Percentiles rank a stretch among this genome's conserved stretches.
Evolutionary conservation across 2,797 vertebrate species (phyloP).

Genomic region (Acipenser oxyrinchus): DNA sequence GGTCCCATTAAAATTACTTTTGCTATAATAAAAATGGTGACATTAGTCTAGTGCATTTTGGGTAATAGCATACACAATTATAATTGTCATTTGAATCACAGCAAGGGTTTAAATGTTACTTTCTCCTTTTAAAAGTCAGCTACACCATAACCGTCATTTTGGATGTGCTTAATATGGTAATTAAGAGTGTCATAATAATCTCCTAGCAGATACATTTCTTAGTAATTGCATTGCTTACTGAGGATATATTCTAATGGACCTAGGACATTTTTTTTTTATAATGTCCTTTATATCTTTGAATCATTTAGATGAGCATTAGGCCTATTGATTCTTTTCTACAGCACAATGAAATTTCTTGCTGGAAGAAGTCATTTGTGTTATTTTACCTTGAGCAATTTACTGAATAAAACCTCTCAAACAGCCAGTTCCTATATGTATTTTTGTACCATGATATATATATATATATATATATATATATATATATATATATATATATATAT

Average conservation of each 20-base stretch:
- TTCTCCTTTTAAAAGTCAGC: background rate
- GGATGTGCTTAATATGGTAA: background rate
- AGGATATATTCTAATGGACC: background rate
- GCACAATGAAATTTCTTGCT: too few species aligned
- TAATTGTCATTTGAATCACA: background rate
- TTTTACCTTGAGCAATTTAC: too few species aligned
- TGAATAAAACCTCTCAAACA: too few species aligned
- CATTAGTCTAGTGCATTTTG: background rate
- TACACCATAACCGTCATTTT: background rate
- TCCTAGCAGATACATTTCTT: background rate
- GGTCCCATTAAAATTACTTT: background rate
- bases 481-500: too few species aligned
- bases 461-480: too few species aligned
- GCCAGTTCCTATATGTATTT: too few species aligned
- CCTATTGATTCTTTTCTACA: too few species aligned
- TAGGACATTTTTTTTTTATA: background rate
- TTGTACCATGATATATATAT: too few species aligned
- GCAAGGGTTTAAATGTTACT: background rate
- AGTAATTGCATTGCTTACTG: background rate
- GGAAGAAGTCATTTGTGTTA: too few species aligned
- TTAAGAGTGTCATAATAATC: slow-evolving; percentile 1
- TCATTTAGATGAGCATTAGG: background rate
- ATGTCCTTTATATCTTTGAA: background rate
- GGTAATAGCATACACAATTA: background rate
- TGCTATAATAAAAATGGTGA: background rate